These are phyloP conservation scores for Merodon equestris DNA, from an alignment of 2,888 invertebrate genomes.

Conservation along the genomic window DNA sequence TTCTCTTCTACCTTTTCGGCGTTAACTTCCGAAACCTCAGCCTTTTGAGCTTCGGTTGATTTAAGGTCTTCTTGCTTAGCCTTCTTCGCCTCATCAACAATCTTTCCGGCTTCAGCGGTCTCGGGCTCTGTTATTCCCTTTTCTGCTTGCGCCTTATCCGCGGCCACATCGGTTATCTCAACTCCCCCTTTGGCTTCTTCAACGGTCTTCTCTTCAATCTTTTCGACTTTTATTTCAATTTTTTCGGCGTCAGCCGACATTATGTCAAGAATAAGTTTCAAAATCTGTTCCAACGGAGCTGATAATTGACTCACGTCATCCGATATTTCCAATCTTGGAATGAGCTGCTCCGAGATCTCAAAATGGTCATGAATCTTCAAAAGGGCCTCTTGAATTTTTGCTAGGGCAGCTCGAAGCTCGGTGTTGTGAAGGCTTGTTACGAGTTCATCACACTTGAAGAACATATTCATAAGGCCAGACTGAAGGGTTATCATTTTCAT, in stretches of 20 bases:
- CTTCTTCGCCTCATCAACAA: neutral
- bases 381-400: slow-evolving; percentile 26
- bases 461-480: slow-evolving; percentile 74
- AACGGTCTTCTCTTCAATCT: slow-evolving; percentile 9
- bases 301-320: slow-evolving; percentile 38
- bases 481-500: slow-evolving; percentile 74
- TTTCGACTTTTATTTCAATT: neutral
- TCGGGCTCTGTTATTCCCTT: slow-evolving; percentile 19
- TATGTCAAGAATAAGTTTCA: slow-evolving; percentile 4
- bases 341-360: slow-evolving; percentile 34
- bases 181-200: no score
- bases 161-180: no score
- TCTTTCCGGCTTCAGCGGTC: neutral
- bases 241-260: no score
- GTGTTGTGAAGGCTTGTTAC: slow-evolving; percentile 3
- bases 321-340: slow-evolving; percentile 43
- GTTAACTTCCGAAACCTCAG: neutral
- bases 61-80: neutral
- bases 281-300: slow-evolving; percentile 27
- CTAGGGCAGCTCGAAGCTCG: slow-evolving; percentile 21
- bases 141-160: no score
- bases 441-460: slow-evolving; percentile 73
- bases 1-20: neutral
- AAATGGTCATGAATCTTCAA: slow-evolving; percentile 53
- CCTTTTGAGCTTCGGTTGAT: neutral